Percentiles rank a stretch among this genome's conserved stretches.
Evolutionary conservation across 2,113 vertebrate species (phyloP).

Genomic region (Microtus pennsylvanicus): DNA sequence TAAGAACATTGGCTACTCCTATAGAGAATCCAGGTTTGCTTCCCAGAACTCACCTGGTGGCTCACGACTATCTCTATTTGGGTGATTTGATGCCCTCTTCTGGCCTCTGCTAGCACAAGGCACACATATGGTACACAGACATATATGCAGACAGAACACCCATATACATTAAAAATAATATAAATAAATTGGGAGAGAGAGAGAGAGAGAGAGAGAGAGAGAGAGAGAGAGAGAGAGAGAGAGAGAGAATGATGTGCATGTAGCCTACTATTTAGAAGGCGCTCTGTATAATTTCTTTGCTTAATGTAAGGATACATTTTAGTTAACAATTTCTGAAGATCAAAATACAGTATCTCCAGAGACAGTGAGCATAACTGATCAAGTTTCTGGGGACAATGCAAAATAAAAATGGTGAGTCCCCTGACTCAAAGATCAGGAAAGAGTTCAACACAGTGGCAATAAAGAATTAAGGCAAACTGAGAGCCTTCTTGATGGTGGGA

Average conservation of each 20-base stretch:
- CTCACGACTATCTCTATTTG: too few species aligned
- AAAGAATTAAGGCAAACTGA: background rate
- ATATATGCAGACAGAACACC: background rate
- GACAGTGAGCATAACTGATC: background rate
- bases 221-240: too few species aligned
- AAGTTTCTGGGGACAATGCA: background rate
- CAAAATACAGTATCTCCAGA: background rate
- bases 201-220: background rate
- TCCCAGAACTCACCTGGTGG: background rate
- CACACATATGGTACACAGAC: background rate
- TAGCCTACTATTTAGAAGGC: background rate
- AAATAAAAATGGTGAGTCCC: background rate
- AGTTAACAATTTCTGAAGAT: constrained; percentile 1
- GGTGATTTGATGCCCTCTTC: background rate
- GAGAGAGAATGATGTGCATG: background rate
- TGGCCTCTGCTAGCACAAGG: background rate
- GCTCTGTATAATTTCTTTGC: background rate
- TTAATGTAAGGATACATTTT: background rate
- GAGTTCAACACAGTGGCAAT: background rate
- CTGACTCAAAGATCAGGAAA: background rate
- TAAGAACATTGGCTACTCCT: background rate
- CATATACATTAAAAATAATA: background rate
- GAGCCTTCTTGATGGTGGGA: background rate
- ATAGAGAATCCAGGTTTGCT: background rate
- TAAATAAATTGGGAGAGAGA: background rate